Base-by-base conservation (phyloP, 2,888 invertebrate genomes). In the Alcis repandata region DNA sequence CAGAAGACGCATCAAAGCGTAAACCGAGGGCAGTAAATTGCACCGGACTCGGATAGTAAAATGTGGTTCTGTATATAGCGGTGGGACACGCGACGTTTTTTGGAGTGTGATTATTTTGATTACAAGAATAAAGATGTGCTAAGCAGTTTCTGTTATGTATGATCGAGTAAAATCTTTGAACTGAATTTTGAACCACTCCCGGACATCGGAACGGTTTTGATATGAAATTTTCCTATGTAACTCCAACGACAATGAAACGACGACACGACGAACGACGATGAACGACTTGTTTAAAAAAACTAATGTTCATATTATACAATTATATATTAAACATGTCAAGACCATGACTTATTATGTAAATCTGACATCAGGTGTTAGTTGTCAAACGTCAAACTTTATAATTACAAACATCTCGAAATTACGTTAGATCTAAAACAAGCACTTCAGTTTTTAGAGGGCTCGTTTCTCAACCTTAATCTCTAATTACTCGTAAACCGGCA, bases 1-100 rank as follows among this genome's bases (percentile, higher is more conserved):
- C 79, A 77, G 76, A 82, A 77, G 80, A 82, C 82, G 87, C 85
- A 89, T 86, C 86, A 86, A 84, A 86, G 84, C 87, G 82, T 86
- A 79, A 85, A 82, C 79, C 71, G 71, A 70, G 83, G 85, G 81
- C 66, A 79, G 80, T 79, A 84, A 84, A 84, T 85, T 82, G 83
- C 79, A 77, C 76, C 78, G 76, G 76, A 74, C 77, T 71, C 75
- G 62, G 63, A 76, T 76, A 77, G 79, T 79, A 80, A 80, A 82
- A 82, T 68, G 70, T 17, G 70, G 70, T 76, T 75, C 78, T 66
- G n/a, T 27, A 67, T 79, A 87, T 75, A 72, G 78, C 57, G 71
- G 71, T 77, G 71, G 73, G 67, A 70, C 85, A 87, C 82, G 85
- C 84, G 65, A 81, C 68, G 32, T 63, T 59, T 59, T 62, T 61